These are phyloP conservation scores for Apoderus coryli DNA, from an alignment of 2,888 invertebrate species.

Conservation along the genomic window DNA sequence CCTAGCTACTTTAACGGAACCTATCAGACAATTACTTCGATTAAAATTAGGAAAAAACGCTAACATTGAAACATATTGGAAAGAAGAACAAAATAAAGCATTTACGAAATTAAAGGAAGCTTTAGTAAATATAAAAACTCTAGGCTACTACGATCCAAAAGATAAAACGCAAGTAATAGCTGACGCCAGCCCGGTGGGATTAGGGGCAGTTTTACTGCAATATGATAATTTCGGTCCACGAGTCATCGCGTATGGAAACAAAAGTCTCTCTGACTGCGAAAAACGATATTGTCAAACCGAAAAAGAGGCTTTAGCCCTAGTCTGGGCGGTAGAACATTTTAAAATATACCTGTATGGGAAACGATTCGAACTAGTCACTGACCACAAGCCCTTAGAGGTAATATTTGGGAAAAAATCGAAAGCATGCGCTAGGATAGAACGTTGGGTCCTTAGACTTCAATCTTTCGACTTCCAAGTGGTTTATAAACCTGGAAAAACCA, in stretches of 20 bases:
- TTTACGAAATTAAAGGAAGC: slow-evolving; percentile 11
- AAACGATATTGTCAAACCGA: slow-evolving; percentile 24
- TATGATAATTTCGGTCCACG: slow-evolving; percentile 12
- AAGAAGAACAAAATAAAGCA: slow-evolving; percentile 8
- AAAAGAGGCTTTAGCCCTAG: slow-evolving; percentile 27
- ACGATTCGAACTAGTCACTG: too few species aligned
- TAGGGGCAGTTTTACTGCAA: too few species aligned
- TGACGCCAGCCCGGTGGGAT: too few species aligned
- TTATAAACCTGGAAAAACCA: slow-evolving; percentile 14
- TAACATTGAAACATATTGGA: slow-evolving; percentile 11
- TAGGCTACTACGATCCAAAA: slow-evolving; percentile 19
- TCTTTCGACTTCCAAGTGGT: slow-evolving; percentile 13
- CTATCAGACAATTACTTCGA: too few species aligned
- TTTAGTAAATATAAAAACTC: slow-evolving; percentile 10
- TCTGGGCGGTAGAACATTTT: slow-evolving; percentile 30
- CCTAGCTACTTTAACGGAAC: too few species aligned
- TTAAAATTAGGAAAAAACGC: slow-evolving; percentile 5
- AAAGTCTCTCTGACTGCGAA: slow-evolving; percentile 18
- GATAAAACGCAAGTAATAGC: slow-evolving; percentile 18
- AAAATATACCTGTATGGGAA: too few species aligned
- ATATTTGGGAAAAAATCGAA: slow-evolving; percentile 20
- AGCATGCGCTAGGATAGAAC: slow-evolving; percentile 17
- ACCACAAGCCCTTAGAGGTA: slow-evolving; percentile 25
- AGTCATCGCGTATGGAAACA: too few species aligned
- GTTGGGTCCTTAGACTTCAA: slow-evolving; percentile 14